These are phyloP conservation scores for Microplitis deprimator DNA, from an alignment of 2,888 invertebrate genomes.

Conservation along the genomic window DNA sequence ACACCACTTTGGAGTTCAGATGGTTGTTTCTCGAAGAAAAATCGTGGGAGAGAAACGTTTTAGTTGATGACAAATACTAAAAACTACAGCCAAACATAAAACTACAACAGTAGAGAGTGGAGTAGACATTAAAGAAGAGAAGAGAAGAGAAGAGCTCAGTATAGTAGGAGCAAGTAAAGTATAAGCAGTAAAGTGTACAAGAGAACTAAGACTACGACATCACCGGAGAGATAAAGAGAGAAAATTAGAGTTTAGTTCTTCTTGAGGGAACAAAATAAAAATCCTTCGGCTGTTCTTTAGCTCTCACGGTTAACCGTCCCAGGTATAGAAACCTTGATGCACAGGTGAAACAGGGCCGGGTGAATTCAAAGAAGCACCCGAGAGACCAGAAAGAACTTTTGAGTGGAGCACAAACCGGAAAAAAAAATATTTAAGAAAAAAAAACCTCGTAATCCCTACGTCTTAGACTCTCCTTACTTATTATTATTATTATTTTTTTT, in stretches of 20 bases:
- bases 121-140: constrained; percentile 25
- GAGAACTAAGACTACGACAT: background rate
- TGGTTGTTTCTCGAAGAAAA: constrained; percentile 24
- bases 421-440: constrained; percentile 4
- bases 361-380: constrained; percentile 39
- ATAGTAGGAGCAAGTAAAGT: background rate
- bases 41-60: constrained; percentile 19
- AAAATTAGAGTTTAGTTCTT: constrained; percentile 6
- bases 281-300: constrained; percentile 31
- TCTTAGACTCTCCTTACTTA: background rate
- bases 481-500: background rate
- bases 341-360: constrained; percentile 53
- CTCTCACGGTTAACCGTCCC: constrained; percentile 48
- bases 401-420: constrained; percentile 20
- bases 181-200: background rate
- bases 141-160: constrained; percentile 4
- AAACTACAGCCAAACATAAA: constrained; percentile 10
- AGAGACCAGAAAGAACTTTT: constrained; percentile 22
- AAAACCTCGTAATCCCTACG: constrained; percentile 9
- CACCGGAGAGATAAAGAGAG: constrained; percentile 27
- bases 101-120: constrained; percentile 6
- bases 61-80: background rate
- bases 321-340: constrained; percentile 49
- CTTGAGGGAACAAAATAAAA: constrained; percentile 35
- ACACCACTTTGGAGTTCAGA: background rate